Percentiles rank a stretch among this genome's conserved stretches.
Evolutionary conservation across 2,888 invertebrate genomes (phyloP).

Genomic region (Marronus borbonicus): DNA sequence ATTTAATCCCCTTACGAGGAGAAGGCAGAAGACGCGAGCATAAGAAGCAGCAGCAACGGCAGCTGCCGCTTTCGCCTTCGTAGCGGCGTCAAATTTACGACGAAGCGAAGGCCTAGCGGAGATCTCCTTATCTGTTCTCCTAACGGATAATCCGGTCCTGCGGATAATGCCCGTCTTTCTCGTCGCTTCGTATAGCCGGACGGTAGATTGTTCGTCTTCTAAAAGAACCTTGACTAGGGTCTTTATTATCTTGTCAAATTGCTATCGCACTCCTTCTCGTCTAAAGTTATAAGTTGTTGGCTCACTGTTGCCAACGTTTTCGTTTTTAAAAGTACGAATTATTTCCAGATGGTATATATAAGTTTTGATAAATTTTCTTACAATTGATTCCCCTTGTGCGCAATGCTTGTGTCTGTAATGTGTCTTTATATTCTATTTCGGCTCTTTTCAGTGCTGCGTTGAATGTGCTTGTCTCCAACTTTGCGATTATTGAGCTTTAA

Average conservation of each 20-base stretch:
- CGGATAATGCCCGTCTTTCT: conserved; percentile 29
- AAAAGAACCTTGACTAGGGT: conserved; percentile 65
- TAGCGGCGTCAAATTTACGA: conserved; percentile 34
- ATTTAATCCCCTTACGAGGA: conserved; percentile 36
- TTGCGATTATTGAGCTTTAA: too few relatives aligned
- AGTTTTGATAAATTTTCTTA: too few relatives aligned
- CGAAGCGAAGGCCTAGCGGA: background rate
- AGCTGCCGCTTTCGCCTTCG: conserved; percentile 25
- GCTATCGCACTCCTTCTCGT: conserved; percentile 57
- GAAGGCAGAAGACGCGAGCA: background rate
- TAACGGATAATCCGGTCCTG: conserved; percentile 40
- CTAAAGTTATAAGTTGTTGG: too few relatives aligned
- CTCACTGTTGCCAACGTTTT: too few relatives aligned
- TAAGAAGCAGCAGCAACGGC: background rate
- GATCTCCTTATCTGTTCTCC: conserved; percentile 37
- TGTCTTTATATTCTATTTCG: too few relatives aligned
- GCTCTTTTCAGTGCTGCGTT: too few relatives aligned
- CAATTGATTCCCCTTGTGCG: too few relatives aligned
- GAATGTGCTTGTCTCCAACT: too few relatives aligned
- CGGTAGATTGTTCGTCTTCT: conserved; percentile 57
- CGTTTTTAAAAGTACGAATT: too few relatives aligned
- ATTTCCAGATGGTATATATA: too few relatives aligned
- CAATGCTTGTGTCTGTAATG: too few relatives aligned
- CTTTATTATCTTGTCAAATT: conserved; percentile 68
- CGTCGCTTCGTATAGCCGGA: conserved; percentile 60